Base-by-base conservation (phyloP, 2,888 invertebrate genomes). In the Busseola fusca region DNA sequence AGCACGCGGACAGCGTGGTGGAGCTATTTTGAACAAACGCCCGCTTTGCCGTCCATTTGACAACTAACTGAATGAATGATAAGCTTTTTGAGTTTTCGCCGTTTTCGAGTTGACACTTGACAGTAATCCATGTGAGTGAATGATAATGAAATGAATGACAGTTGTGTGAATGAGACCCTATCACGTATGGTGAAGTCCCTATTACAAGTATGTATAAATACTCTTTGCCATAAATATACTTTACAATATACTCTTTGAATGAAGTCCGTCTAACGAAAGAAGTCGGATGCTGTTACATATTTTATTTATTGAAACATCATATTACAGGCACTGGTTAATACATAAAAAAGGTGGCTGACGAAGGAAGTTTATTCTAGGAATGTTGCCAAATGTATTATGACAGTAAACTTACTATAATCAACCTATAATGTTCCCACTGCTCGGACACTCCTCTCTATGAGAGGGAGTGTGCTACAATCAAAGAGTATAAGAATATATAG, bases 21-120 rank as follows among this genome's bases (percentile, higher is more conserved):
- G 30, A 64, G 69, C 59, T 64, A 52, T 69, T 67, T 63, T 57
- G 14, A 74, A 80, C 73, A 72, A 82, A 40, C 78, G 0, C 65
- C 57, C 69, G 52, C 76, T 74, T 71, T 21, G 69, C 48, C 69
- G 64, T 64, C 69, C 52, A 65, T 72, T 79, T 83, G 72, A 77
- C 80, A 74, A 83, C 82, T 80, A 66, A 74, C 63, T 50, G 56
- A 75, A 58, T 54, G 66, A 78, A 54, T 48, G 45, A 74, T 21
- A 52, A 27, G 40, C n/a, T 7, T 16, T 12, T 50, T 18, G 16
- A 54, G 34, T 14, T 25, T 14, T 10, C 12, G 10, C 1, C 12
- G 18, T 0, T 6, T 21, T 25, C 0, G 1, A 14, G 16, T 27
- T 42, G 52, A 30, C 30, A 54, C n/a, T n/a, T n/a, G n/a, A n/a